A percentile compares a stretch with the other conserved stretches of the same genome.
These are phyloP conservation scores for Orestias chungarensis DNA, from an alignment of 2,797 vertebrate species.

Conservation along the genomic window DNA sequence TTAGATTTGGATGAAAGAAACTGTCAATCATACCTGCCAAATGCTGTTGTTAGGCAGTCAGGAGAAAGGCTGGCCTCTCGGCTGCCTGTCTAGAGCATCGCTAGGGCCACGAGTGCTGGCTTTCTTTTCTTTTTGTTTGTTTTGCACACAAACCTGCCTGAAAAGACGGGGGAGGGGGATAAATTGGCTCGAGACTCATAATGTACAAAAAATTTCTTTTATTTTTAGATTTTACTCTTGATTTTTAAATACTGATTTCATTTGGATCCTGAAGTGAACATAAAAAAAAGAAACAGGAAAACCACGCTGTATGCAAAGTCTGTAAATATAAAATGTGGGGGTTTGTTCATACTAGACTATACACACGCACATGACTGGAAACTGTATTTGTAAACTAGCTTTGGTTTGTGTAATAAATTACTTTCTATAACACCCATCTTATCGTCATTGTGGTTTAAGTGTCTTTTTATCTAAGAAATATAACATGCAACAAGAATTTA, in stretches of 20 bases:
- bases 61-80: constrained; percentile 69
- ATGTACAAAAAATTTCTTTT: constrained; percentile 78
- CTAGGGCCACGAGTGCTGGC: constrained; percentile 58
- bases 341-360: constrained; percentile 78
- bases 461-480: background rate
- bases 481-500: background rate
- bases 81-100: constrained; percentile 68
- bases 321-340: constrained; percentile 93
- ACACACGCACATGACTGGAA: constrained; percentile 82
- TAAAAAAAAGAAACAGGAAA: constrained; percentile 85
- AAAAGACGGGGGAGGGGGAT: constrained; percentile 48
- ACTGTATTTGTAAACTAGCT: constrained; percentile 86
- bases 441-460: constrained; percentile 43
- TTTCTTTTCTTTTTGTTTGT: constrained; percentile 44
- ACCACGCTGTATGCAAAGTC: constrained; percentile 80
- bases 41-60: constrained; percentile 73
- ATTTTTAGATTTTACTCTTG: constrained; percentile 69
- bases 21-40: constrained; percentile 71
- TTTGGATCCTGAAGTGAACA: constrained; percentile 63
- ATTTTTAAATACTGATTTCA: constrained; percentile 64
- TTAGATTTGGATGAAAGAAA: constrained; percentile 65
- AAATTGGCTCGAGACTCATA: constrained; percentile 53
- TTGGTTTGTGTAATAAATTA: constrained; percentile 88
- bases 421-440: constrained; percentile 78
- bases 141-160: constrained; percentile 62